A percentile compares a stretch with the other conserved stretches of the same genome.
Conservation (phyloP, 2,797 vertebrate genomes). For the Poecile montanus region DNA sequence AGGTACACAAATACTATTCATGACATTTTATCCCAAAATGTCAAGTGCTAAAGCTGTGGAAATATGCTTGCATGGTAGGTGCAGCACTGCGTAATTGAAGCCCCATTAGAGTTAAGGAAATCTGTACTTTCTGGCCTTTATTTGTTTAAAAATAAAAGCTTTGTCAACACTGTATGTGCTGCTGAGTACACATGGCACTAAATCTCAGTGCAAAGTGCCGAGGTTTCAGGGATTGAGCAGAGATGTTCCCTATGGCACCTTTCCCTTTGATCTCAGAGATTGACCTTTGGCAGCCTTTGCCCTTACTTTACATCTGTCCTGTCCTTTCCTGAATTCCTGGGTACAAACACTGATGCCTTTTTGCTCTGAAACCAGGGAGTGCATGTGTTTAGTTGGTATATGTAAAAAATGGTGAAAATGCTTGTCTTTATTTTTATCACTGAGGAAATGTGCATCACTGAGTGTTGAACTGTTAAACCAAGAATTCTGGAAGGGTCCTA, state of each 20-base stretch:
- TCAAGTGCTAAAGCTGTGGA: conserved; percentile 62
- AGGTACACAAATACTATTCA: conserved; percentile 33
- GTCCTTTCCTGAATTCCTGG: not conserved
- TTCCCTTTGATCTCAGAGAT: not conserved
- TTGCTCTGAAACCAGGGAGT: not conserved
- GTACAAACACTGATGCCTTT: not conserved
- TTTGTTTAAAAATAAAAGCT: conserved; percentile 58
- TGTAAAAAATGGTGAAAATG: not conserved
- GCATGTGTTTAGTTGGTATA: not conserved
- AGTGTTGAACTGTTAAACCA: not conserved
- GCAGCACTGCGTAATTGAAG: conserved; percentile 46
- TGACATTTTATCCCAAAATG: conserved; percentile 71
- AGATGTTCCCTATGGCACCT: not conserved
- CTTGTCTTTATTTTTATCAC: not conserved
- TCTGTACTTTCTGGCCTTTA: conserved; percentile 43
- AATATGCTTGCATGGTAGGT: conserved; percentile 30
- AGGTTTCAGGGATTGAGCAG: not conserved
- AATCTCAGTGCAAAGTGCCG: conserved; percentile 1
- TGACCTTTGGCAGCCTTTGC: not conserved
- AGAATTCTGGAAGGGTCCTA: not conserved
- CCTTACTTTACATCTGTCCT: not conserved
- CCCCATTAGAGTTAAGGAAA: conserved; percentile 25
- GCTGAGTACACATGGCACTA: not conserved
- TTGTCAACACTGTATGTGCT: not conserved
- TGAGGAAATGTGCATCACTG: not conserved